Conservation (phyloP, 2,797 vertebrate species). For the Synaphobranchus kaupii region DNA sequence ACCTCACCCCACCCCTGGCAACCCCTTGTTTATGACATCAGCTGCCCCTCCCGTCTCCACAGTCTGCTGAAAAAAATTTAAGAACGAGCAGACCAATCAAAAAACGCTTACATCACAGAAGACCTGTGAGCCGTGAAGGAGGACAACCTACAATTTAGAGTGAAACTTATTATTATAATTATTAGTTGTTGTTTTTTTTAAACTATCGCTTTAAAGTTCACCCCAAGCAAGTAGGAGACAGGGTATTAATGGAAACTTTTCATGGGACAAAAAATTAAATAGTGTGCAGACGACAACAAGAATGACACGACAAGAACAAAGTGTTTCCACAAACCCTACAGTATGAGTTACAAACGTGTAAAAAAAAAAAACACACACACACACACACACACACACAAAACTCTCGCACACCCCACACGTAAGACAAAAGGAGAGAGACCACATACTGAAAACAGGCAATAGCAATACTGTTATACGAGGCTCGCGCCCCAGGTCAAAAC, state of each 20-base stretch:
- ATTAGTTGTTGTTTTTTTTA: too few relatives aligned
- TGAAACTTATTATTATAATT: not conserved
- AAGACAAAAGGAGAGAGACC: not conserved
- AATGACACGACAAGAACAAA: not conserved
- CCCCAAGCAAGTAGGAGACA: not conserved
- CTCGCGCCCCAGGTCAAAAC: not conserved
- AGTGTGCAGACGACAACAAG: not conserved
- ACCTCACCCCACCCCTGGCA: not conserved
- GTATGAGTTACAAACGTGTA: not conserved
- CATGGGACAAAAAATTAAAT: not conserved
- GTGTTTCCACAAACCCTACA: not conserved
- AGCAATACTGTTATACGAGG: not conserved
- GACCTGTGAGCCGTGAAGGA: not conserved
- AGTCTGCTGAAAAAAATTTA: not conserved
- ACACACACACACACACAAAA: too few relatives aligned
- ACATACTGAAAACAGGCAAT: not conserved
- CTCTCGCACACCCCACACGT: too few relatives aligned
- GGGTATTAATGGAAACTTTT: not conserved
- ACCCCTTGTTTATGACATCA: not conserved
- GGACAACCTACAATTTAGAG: not conserved
- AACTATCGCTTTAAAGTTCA: not conserved
- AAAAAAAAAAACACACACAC: not conserved
- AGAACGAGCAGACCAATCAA: not conserved
- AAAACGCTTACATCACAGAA: not conserved
- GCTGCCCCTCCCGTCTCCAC: not conserved